These are phyloP conservation scores for Amblyopsis rosae DNA, from an alignment of 2,113 vertebrate genomes.

Conservation along the genomic window DNA sequence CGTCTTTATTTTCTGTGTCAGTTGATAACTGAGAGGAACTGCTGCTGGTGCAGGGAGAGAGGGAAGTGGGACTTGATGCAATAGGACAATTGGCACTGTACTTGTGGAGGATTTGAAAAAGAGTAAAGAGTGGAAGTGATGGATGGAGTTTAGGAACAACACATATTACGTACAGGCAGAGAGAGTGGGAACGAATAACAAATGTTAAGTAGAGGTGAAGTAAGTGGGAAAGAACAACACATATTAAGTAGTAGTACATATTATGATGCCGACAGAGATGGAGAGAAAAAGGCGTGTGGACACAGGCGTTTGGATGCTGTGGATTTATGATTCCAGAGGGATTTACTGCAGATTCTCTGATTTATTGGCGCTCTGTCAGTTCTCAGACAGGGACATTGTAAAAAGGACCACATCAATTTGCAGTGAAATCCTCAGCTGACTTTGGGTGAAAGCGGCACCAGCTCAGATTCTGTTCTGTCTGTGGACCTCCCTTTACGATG, in stretches of 20 bases:
- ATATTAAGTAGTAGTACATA: not conserved
- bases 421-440: slow-evolving; percentile 59
- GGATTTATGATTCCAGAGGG: slow-evolving; percentile 56
- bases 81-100: too few species aligned
- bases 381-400: slow-evolving; percentile 53
- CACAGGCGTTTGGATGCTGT: slow-evolving; percentile 49
- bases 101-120: too few species aligned
- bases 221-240: not conserved
- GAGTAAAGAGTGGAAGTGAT: too few species aligned
- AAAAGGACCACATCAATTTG: slow-evolving; percentile 66
- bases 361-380: slow-evolving; percentile 65
- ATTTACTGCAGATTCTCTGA: slow-evolving; percentile 65
- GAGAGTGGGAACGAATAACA: not conserved
- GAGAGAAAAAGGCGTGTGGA: slow-evolving; percentile 28
- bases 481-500: slow-evolving; percentile 48
- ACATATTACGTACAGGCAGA: not conserved
- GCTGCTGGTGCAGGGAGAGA: not conserved
- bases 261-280: not conserved
- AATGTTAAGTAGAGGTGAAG: not conserved
- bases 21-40: not conserved
- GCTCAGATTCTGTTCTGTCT: slow-evolving; percentile 46
- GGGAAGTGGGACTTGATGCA: too few species aligned
- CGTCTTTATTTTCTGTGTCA: not conserved
- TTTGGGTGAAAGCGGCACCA: slow-evolving; percentile 36
- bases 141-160: too few species aligned